Conservation (phyloP, 2,797 vertebrate genomes). For the Mormyrus hasselquistii region DNA sequence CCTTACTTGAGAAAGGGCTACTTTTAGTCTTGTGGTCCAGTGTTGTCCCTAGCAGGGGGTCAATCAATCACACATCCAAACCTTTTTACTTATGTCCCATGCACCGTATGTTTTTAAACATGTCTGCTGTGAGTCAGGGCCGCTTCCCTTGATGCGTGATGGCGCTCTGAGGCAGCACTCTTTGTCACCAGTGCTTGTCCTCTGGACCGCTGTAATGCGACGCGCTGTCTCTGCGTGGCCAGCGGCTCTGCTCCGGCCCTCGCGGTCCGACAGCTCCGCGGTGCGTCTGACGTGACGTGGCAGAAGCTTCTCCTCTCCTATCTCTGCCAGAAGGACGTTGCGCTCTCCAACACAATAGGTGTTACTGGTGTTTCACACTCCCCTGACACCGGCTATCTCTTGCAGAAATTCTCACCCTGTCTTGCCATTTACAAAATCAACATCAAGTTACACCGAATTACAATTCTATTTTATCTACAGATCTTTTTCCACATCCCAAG, state of each 20-base stretch:
- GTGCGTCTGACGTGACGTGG: neutral
- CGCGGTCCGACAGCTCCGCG: neutral
- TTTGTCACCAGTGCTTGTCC: conserved; percentile 58
- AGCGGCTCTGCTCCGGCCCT: conserved; percentile 16
- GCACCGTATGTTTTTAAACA: conserved; percentile 44
- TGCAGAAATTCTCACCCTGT: conserved; percentile 13
- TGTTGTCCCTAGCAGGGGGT: conserved; percentile 55
- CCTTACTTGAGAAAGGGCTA: conserved; percentile 48
- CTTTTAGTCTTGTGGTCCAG: conserved; percentile 53
- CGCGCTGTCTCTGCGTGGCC: conserved; percentile 29
- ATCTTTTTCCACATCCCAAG: neutral
- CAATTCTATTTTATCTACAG: neutral
- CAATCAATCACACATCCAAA: conserved; percentile 58
- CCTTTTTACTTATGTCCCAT: conserved; percentile 50
- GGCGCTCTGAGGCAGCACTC: conserved; percentile 53
- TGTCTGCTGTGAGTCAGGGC: conserved; percentile 45
- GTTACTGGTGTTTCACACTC: neutral
- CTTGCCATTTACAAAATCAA: neutral
- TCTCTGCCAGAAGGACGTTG: neutral
- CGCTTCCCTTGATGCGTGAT: conserved; percentile 51
- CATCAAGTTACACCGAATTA: neutral
- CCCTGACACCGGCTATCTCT: neutral
- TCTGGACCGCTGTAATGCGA: conserved; percentile 40
- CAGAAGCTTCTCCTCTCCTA: neutral
- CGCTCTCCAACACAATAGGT: neutral